Evolutionary conservation across 2,797 vertebrate species (phyloP), one percentile per base, ranked within the genome.

Genomic region (Leptodactylus fallax): DNA sequence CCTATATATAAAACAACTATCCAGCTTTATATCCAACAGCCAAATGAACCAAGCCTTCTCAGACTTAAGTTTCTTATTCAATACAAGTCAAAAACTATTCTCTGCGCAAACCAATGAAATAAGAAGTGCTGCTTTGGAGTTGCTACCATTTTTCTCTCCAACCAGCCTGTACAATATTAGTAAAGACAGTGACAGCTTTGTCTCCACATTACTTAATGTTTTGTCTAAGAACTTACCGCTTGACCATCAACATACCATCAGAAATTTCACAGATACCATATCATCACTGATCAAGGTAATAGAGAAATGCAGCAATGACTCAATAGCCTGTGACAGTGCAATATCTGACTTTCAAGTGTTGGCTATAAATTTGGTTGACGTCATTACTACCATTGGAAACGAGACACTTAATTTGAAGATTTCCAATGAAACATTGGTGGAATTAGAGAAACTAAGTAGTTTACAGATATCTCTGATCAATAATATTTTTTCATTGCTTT

Each of bases 1-100:
- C 21, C 61, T 88, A 51, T 88, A 84, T 25, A 19, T 85, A 11
- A 84, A 84, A 21, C 87, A 88, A 45, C 65, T 88, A 25, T 11
- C 25, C 19, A 67, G 69, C 25, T 85, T 79, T 56, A 56, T 88
- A 78, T 71, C 87, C 19, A 55, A n/a, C 8, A 71, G 81, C 21
- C 74, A 88, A 23, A n/a, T 84, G 49, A 65, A 79, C 12, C 56
- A 71, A 84, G 27, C 19, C 47, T 53, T 87, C 27, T 67, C n/a
- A 9, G 81, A 84, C n/a, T 47, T 88, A 36, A 79, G 53, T 27
- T n/a, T 10, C 16, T 17, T 83, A 51, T n/a, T 87, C 23, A 74
- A 65, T 10, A 25, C 19, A 6, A 71, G 5, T n/a, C 71, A 83
- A 21, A 55, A 60, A 16, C 2, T 79, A 6, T 27, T 53, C 51